These are phyloP conservation scores for Dolichotis patagonum DNA, from an alignment of 2,113 vertebrate genomes.

Conservation along the genomic window DNA sequence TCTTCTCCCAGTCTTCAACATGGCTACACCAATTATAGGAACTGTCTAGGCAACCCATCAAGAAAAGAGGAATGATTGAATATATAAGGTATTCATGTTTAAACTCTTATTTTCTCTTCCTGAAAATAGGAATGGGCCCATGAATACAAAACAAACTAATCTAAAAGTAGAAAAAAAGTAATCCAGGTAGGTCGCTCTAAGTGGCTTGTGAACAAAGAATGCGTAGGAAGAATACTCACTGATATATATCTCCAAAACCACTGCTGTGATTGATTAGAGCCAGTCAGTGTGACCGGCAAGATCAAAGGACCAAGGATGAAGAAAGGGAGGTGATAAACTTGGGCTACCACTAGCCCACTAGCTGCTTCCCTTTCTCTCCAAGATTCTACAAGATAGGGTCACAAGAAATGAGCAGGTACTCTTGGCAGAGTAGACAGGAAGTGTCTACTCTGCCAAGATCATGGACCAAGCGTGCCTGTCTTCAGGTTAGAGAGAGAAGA, in stretches of 20 bases:
- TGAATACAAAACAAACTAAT: not conserved
- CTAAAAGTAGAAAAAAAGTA: not conserved
- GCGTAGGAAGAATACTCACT: not conserved
- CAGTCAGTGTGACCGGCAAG: not conserved
- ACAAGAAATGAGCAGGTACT: not conserved
- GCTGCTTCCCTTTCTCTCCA: not conserved
- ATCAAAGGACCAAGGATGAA: not conserved
- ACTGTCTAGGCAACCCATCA: not conserved
- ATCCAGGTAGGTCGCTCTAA: not conserved
- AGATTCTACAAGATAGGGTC: not conserved
- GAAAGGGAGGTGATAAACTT: not conserved
- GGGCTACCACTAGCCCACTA: not conserved
- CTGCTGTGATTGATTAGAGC: not conserved
- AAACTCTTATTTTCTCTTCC: not conserved
- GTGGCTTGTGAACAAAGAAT: not conserved
- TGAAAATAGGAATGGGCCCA: not conserved
- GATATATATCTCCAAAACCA: not conserved
- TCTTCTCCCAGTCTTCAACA: constrained; percentile 54
- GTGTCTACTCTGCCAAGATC: not conserved
- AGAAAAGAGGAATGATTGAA: not conserved
- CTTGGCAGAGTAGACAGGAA: no score
- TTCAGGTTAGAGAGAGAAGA: constrained; percentile 3
- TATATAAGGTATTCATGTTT: not conserved
- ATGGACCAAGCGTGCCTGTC: not conserved
- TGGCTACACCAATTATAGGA: constrained; percentile 68